Percentiles rank a stretch among this genome's conserved stretches.
These are phyloP conservation scores for Dasyornis broadbenti DNA, from an alignment of 2,113 vertebrate genomes.

Conservation along the genomic window DNA sequence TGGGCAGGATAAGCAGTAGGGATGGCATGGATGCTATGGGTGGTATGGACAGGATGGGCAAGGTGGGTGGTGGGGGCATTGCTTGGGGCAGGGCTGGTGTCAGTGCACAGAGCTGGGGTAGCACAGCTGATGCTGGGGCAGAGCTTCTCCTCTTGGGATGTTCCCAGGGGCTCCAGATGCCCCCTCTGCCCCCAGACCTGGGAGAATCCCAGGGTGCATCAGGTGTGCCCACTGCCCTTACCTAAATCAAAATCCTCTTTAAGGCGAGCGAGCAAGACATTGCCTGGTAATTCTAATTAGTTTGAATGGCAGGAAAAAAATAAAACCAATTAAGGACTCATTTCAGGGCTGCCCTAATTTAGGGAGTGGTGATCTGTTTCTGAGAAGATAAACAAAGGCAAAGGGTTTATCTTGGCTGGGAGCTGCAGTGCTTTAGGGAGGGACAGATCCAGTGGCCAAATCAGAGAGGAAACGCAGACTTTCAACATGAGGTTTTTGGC, in stretches of 20 bases:
- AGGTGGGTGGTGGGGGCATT: not conserved
- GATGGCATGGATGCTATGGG: not conserved
- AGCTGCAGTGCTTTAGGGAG: not conserved
- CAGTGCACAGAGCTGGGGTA: not conserved
- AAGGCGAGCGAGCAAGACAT: rapidly evolving
- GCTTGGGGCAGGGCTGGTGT: rapidly evolving
- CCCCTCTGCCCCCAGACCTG: rapidly evolving
- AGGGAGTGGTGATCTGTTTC: not conserved
- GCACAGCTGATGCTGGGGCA: not conserved
- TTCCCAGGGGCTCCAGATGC: not conserved
- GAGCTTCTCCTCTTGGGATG: rapidly evolving
- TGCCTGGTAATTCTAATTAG: not conserved
- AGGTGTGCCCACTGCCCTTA: rapidly evolving
- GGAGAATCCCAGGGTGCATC: rapidly evolving
- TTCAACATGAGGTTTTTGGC: rapidly evolving
- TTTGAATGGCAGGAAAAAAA: not conserved
- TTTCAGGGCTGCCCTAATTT: not conserved
- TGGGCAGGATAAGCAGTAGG: rapidly evolving
- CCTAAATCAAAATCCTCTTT: not conserved
- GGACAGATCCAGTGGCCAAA: rapidly evolving
- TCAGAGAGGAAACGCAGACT: not conserved
- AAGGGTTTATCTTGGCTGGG: not conserved
- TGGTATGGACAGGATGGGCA: rapidly evolving
- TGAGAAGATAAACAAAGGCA: not conserved
- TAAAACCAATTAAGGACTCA: not conserved